Base-by-base conservation (phyloP, 2,888 invertebrate species). In the Lepeophtheirus nordmannii region DNA sequence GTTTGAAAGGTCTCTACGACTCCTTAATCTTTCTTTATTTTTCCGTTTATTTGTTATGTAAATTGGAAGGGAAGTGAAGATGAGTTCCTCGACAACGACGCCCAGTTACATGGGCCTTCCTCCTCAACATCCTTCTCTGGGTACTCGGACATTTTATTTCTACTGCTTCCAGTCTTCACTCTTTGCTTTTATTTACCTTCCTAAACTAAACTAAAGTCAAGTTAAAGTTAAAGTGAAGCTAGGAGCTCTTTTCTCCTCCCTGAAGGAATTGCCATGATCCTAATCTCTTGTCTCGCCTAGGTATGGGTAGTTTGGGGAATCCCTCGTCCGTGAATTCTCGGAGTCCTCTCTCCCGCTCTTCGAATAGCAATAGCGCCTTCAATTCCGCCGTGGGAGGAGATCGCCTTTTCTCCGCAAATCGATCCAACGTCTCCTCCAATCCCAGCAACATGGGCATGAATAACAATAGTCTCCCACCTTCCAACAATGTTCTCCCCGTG, bases 361-460 rank as follows among this genome's bases (percentile, higher is more conserved):
- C n/a, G n/a, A 17, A n/a, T 14, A 37, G 38, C n/a, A 22, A 11
- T 37, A 37, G n/a, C n/a, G 61, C 23, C 38, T 61, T 61, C 9
- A 61, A 61, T 17, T 61, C 61, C n/a, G 38, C 61, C 37, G 61
- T 61, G 23, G 61, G 61, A 3, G 61, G 61, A n/a, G 61, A 37
- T 37, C 61, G 61, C 1, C n/a, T 61, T 7, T 30, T 37, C 14
- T 61, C 61, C 37, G 20, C 37, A 10, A 37, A n/a, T n/a, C 2
- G n/a, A 22, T 61, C 61, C n/a, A 12, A 3, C 8, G 20, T 38
- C 17, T 22, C 20, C 20, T 12, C 20, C 20, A 58, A 23, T 20
- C 3, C 23, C 38, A 22, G 10, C 23, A n/a, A 23, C 22, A 3
- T 61, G 23, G 37, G 37, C 37, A 61, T 61, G 22, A 22, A n/a